These are phyloP conservation scores for Microcebus ravelobensis DNA, from an alignment of 2,113 vertebrate species.

Conservation along the genomic window DNA sequence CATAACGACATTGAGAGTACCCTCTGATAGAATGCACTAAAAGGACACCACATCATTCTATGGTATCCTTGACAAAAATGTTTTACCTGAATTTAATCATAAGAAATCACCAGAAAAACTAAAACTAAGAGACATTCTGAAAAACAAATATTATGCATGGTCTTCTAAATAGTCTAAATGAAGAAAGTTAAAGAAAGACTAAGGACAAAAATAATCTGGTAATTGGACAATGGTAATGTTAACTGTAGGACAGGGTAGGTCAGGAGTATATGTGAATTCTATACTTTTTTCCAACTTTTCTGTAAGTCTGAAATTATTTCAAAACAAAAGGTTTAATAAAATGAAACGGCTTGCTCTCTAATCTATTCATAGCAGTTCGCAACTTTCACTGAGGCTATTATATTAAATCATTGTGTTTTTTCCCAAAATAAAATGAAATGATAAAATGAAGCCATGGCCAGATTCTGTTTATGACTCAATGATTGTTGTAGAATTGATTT, in stretches of 20 bases:
- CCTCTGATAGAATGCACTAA: not conserved
- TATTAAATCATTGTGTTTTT: not conserved
- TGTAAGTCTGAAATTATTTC: not conserved
- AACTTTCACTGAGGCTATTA: not conserved
- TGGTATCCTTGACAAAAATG: not conserved
- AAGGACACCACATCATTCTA: not conserved
- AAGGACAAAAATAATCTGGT: not conserved
- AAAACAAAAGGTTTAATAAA: not conserved
- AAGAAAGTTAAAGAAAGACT: not conserved
- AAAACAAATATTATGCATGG: not conserved
- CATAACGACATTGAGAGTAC: not conserved
- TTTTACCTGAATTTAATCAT: not conserved
- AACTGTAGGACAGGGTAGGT: not conserved
- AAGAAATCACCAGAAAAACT: not conserved
- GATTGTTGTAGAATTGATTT: not conserved
- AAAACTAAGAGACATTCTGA: not conserved
- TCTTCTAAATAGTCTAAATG: not conserved
- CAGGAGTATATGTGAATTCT: not conserved
- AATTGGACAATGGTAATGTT: not conserved
- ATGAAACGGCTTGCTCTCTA: fast-evolving
- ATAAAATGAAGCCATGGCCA: not conserved
- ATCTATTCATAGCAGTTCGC: not conserved
- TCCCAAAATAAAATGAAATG: not conserved
- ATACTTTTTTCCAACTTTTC: not conserved
- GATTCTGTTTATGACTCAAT: not conserved